A percentile compares a stretch with the other conserved stretches of the same genome.
Conservation (phyloP, 2,888 invertebrate genomes). For the Platycheirus rosarum region DNA sequence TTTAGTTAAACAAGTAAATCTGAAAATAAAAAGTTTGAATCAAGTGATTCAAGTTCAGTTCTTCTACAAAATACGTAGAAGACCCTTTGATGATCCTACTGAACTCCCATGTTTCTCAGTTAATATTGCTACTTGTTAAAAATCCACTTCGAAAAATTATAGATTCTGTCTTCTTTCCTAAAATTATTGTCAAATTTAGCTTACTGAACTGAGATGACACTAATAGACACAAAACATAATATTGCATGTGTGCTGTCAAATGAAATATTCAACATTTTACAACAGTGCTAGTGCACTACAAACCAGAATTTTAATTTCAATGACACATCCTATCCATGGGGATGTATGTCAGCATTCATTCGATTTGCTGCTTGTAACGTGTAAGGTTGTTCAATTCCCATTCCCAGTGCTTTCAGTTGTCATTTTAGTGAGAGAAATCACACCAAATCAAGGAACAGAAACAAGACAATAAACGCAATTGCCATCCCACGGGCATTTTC, state of each 20-base stretch:
- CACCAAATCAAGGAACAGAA: slow-evolving; percentile 62
- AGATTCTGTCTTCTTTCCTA: no score
- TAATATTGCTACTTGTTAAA: no score
- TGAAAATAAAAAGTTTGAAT: no score
- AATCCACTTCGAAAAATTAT: no score
- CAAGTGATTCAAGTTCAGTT: no score
- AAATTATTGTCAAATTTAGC: no score
- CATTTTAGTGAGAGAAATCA: slow-evolving; percentile 53
- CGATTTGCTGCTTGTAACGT: neutral
- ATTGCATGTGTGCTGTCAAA: slow-evolving; percentile 1
- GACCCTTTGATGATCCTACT: no score
- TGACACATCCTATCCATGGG: neutral
- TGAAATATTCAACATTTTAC: slow-evolving; percentile 5
- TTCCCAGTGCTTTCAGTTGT: slow-evolving; percentile 46
- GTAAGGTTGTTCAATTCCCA: slow-evolving; percentile 61
- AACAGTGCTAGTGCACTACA: neutral
- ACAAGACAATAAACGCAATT: slow-evolving; percentile 58
- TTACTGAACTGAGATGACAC: no score
- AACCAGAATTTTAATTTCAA: neutral
- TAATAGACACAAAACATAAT: no score
- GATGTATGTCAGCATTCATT: slow-evolving; percentile 6
- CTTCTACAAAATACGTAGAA: no score
- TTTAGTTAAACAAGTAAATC: no score
- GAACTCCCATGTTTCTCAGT: no score
- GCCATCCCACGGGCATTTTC: slow-evolving; percentile 36